These are phyloP conservation scores for Acronicta leporina DNA, from an alignment of 2,888 invertebrate species.

Conservation along the genomic window DNA sequence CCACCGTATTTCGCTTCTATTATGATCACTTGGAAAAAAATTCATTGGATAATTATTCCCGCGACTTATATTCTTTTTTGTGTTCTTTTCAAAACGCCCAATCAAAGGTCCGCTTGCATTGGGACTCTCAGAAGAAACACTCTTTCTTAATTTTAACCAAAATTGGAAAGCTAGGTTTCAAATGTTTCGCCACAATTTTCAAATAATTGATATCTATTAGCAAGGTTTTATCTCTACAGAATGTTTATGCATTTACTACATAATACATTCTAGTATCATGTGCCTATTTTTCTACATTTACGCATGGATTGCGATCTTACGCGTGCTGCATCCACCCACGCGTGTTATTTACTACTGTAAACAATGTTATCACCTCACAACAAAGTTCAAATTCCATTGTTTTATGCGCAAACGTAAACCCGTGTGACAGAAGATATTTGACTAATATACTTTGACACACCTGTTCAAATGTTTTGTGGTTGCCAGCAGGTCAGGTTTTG, in stretches of 20 bases:
- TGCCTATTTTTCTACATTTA: conserved; percentile 53
- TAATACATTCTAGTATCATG: conserved; percentile 40
- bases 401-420: conserved; percentile 12
- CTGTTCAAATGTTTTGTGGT: conserved; percentile 11
- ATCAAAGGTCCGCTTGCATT: too few relatives aligned
- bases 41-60: too few relatives aligned
- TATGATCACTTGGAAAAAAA: too few relatives aligned
- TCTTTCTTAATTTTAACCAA: too few relatives aligned
- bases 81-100: too few relatives aligned
- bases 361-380: conserved; percentile 10
- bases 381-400: conserved; percentile 34
- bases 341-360: conserved; percentile 2
- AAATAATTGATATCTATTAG: too few relatives aligned
- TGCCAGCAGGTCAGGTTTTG: conserved; percentile 21
- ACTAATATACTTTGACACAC: conserved; percentile 20
- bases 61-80: too few relatives aligned
- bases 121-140: too few relatives aligned
- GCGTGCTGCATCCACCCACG: conserved; percentile 54
- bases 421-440: conserved; percentile 13
- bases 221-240: conserved; percentile 8
- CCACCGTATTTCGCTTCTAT: too few relatives aligned
- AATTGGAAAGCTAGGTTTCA: too few relatives aligned
- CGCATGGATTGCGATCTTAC: conserved; percentile 57
- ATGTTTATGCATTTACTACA: conserved; percentile 14
- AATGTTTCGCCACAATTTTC: too few relatives aligned